Evolutionary conservation across 2,113 vertebrate species (phyloP).

Genomic region (Peromyscus polionotus): DNA sequence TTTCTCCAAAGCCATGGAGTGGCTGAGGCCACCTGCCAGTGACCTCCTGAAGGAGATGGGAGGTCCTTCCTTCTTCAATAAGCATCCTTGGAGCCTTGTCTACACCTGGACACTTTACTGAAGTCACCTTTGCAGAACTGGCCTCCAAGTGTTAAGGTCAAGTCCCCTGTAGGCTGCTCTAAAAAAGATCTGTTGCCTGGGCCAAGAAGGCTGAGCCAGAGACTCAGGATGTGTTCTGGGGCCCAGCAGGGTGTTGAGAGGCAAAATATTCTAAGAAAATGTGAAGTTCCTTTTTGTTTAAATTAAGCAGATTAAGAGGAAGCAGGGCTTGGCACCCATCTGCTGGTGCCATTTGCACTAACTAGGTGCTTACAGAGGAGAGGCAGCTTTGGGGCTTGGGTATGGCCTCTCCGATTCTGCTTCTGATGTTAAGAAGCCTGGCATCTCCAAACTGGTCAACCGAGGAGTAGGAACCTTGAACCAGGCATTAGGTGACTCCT

Average conservation of each 20-base stretch:
- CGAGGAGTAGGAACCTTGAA: neutral
- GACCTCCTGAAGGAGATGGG: neutral
- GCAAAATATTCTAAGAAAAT: neutral
- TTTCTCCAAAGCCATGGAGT: neutral
- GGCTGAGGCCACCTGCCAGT: neutral
- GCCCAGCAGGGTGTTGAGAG: neutral
- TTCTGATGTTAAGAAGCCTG: neutral
- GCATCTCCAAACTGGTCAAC: neutral
- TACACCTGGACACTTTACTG: neutral
- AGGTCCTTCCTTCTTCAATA: neutral
- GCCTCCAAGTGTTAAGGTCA: neutral
- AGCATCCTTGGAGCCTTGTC: neutral
- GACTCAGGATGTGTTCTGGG: neutral
- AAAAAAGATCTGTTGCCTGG: neutral
- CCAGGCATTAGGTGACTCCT: too few relatives aligned
- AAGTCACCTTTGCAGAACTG: neutral
- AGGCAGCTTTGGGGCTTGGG: neutral
- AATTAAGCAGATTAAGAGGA: neutral
- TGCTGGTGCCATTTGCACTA: neutral
- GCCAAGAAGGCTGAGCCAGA: neutral
- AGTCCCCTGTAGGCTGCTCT: neutral
- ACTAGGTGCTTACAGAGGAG: neutral
- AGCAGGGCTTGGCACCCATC: accelerated
- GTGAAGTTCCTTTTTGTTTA: neutral
- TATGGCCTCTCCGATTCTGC: too few relatives aligned